phyloP scores from a whole-genome alignment of 2,888 invertebrate genomes.

The Esperia sulphurella region DNA sequence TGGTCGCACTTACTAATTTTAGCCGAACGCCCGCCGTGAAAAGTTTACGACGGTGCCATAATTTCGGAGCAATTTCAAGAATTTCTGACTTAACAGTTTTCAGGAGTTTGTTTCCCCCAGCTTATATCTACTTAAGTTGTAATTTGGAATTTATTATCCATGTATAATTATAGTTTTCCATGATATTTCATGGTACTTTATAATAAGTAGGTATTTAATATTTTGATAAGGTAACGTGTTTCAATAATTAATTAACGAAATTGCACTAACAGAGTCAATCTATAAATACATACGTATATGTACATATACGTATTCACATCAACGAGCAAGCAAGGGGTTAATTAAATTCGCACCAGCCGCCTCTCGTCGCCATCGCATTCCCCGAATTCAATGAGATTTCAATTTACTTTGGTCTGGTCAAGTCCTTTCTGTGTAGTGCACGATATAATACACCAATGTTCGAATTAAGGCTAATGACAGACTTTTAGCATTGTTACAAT shows the following conservation, averaged over 20 bases:
- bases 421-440: constrained; percentile 47
- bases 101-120: constrained; percentile 52
- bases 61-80: constrained; percentile 70
- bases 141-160: constrained; percentile 36
- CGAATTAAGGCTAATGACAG: neutral
- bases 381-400: constrained; percentile 77
- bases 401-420: constrained; percentile 71
- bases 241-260: neutral
- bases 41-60: constrained; percentile 71
- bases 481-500: neutral
- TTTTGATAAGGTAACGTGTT: too few species aligned
- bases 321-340: constrained; percentile 73
- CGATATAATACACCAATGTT: constrained; percentile 45
- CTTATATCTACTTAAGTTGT: constrained; percentile 47
- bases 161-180: neutral
- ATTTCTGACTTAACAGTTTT: constrained; percentile 64
- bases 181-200: too few species aligned
- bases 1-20: constrained; percentile 69
- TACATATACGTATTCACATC: constrained; percentile 44
- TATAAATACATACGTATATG: constrained; percentile 8
- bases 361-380: constrained; percentile 71
- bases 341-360: constrained; percentile 76
- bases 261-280: neutral
- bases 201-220: too few species aligned
- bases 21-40: constrained; percentile 61